phyloP scores from a whole-genome alignment of 2,113 vertebrate genomes.

The Odontesthes bonariensis region DNA sequence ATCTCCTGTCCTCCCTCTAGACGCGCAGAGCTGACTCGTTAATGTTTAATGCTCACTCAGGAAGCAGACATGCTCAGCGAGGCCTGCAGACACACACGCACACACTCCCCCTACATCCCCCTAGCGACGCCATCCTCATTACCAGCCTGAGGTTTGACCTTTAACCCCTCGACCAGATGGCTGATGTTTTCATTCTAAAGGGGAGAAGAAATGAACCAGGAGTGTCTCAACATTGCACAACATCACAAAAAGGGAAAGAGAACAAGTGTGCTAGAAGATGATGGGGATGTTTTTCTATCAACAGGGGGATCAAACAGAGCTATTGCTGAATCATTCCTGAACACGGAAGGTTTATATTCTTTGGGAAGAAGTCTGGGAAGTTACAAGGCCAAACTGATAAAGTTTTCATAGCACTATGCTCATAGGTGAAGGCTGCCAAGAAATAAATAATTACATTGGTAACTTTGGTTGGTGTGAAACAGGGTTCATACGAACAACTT shows the following conservation, averaged over 20 bases:
- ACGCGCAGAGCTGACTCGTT: conserved; percentile 72
- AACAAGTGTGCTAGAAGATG: conserved; percentile 38
- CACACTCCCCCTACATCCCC: conserved; percentile 67
- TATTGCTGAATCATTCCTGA: conserved; percentile 48
- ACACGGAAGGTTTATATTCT: conserved; percentile 4
- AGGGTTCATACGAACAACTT: not conserved
- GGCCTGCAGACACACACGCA: conserved; percentile 23
- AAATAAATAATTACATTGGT: not conserved
- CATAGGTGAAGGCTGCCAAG: not conserved
- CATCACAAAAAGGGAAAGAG: conserved; percentile 28
- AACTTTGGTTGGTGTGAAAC: not conserved
- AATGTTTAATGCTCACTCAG: conserved; percentile 82
- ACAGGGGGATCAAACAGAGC: conserved; percentile 22
- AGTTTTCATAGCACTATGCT: too few species aligned
- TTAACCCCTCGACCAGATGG: conserved; percentile 79
- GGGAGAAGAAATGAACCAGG: conserved; percentile 63
- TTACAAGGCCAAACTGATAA: not conserved
- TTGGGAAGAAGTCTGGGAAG: conserved; percentile 5
- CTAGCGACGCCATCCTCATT: conserved; percentile 81
- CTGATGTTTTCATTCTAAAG: conserved; percentile 77
- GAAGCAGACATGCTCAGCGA: conserved; percentile 72
- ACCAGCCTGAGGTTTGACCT: conserved; percentile 81
- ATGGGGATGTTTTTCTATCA: conserved; percentile 47
- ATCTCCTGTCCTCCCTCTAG: conserved; percentile 54
- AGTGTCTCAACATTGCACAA: conserved; percentile 46